These are phyloP conservation scores for Bubo scandiacus DNA, from an alignment of 2,113 vertebrate genomes.

Conservation along the genomic window DNA sequence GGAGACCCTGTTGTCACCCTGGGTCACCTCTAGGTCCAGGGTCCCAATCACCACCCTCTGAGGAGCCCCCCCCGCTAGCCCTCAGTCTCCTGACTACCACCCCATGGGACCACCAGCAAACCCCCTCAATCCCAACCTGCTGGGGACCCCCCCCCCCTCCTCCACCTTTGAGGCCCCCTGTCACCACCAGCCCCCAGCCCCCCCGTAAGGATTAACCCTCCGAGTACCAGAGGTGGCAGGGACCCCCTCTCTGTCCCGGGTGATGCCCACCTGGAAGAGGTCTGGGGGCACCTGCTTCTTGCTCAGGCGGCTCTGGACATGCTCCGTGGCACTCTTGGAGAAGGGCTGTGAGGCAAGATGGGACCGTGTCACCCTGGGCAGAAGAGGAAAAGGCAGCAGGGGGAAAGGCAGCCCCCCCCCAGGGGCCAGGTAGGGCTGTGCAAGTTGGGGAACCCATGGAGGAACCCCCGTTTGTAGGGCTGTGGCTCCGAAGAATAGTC, in stretches of 20 bases:
- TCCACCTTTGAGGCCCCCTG: background rate
- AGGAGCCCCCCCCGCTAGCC: too few relatives aligned
- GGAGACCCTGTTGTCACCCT: background rate
- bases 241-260: background rate
- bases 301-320: slow-evolving; percentile 72
- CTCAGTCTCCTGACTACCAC: background rate
- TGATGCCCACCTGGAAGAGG: slow-evolving; percentile 75
- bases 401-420: too few relatives aligned
- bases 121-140: background rate
- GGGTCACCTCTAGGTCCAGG: background rate
- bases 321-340: slow-evolving; percentile 75
- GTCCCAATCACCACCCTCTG: background rate
- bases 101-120: background rate
- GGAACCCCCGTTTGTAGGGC: rapidly evolving
- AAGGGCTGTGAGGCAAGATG: slow-evolving; percentile 60
- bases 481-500: background rate
- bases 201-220: background rate
- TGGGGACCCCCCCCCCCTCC: background rate
- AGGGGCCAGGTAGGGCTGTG: background rate
- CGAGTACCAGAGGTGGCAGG: background rate
- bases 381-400: background rate
- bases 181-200: background rate
- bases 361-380: background rate
- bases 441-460: rapidly evolving
- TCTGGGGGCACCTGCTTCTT: slow-evolving; percentile 79